Evolutionary conservation across 1,140 invertebrate species (phyloP).

Genomic region (Dermatophagoides farinae): DNA sequence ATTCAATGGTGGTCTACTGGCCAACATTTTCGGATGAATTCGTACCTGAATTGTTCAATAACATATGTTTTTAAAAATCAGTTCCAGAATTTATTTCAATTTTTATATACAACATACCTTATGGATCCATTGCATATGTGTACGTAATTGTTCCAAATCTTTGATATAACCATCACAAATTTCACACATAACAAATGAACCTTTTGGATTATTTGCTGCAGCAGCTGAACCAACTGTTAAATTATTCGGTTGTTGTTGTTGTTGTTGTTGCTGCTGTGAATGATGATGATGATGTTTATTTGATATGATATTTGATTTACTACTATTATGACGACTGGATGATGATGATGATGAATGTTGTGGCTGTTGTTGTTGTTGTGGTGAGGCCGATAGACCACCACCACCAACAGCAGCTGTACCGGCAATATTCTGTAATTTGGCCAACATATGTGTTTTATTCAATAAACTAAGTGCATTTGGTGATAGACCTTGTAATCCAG

Average conservation of each 20-base stretch:
- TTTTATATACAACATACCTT: constrained; percentile 33
- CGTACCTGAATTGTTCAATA: constrained; percentile 37
- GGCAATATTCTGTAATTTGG: background rate
- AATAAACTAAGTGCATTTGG: constrained; percentile 2
- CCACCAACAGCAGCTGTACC: constrained; percentile 5
- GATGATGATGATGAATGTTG: no score
- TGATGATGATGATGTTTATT: background rate
- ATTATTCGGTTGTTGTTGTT: background rate
- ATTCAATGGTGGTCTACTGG: constrained; percentile 74
- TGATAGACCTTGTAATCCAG: background rate
- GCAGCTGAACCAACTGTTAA: background rate
- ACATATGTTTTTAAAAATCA: background rate
- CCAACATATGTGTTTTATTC: background rate
- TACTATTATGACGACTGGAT: background rate
- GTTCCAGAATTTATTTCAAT: background rate
- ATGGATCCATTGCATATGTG: constrained; percentile 89
- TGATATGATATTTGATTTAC: background rate
- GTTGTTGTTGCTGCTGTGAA: background rate
- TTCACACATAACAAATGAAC: constrained; percentile 66
- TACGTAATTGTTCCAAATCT: constrained; percentile 69
- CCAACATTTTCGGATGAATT: constrained; percentile 88
- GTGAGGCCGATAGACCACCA: constrained; percentile 1
- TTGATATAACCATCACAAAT: constrained; percentile 88
- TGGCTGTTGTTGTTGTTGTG: background rate
- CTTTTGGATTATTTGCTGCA: constrained; percentile 2